Percentiles rank a stretch among this genome's conserved stretches.
Conservation (phyloP, 2,888 invertebrate genomes). For the Flabesymbios commensalis region DNA sequence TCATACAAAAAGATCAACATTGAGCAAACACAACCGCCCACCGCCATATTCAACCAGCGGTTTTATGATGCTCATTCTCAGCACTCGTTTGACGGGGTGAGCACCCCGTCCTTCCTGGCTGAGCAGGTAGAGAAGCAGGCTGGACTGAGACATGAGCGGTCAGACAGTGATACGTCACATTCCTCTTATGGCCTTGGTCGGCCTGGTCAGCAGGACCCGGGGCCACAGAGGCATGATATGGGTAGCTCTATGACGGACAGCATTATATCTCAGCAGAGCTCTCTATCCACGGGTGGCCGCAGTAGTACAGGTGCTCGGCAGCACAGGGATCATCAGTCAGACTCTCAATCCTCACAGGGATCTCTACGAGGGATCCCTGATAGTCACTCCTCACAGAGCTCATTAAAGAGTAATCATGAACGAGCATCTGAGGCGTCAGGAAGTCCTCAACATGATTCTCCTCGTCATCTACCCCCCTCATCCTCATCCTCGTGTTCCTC, state of each 20-base stretch:
- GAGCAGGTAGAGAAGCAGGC: slow-evolving; percentile 10
- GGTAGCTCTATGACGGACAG: slow-evolving; percentile 38
- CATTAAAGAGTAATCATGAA: slow-evolving; percentile 40
- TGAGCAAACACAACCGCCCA: slow-evolving; percentile 26
- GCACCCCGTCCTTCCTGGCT: slow-evolving; percentile 12
- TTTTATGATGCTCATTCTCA: slow-evolving; percentile 21
- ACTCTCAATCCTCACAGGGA: slow-evolving; percentile 65
- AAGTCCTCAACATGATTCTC: slow-evolving; percentile 11
- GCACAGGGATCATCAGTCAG: slow-evolving; percentile 38
- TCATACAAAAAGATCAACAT: slow-evolving; percentile 47
- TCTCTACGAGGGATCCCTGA: slow-evolving; percentile 63
- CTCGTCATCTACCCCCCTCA: background rate
- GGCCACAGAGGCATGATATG: no score
- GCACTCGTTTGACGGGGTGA: background rate
- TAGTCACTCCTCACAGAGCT: slow-evolving; percentile 55
- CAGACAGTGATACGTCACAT: slow-evolving; percentile 58
- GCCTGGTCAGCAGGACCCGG: slow-evolving; percentile 28
- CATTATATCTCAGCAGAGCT: slow-evolving; percentile 42
- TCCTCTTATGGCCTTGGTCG: slow-evolving; percentile 44
- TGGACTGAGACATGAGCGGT: slow-evolving; percentile 47
- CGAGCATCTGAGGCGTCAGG: slow-evolving; percentile 9
- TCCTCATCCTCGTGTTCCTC: slow-evolving; percentile 12
- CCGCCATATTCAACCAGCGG: slow-evolving; percentile 32
- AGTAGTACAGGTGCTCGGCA: background rate
- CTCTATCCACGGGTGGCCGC: background rate